Conservation (phyloP, 1,140 invertebrate genomes). For the Riptortus pedestris region DNA sequence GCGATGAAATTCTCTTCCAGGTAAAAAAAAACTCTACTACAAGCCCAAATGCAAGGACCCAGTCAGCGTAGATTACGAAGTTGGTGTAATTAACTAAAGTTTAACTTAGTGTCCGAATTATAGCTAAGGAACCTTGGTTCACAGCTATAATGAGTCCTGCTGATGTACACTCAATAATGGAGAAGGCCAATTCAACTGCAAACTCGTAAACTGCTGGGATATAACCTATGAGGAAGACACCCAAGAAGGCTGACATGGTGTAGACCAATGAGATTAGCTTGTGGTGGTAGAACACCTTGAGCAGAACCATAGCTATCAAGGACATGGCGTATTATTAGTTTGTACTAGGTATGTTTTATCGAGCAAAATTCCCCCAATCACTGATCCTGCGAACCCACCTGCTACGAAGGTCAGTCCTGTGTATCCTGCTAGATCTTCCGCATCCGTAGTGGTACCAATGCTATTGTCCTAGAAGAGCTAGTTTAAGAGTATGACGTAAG, state of each 20-base stretch:
- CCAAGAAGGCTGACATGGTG: constrained; percentile 59
- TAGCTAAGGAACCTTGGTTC: constrained; percentile 18
- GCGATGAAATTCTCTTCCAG: constrained; percentile 9
- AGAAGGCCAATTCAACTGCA: constrained; percentile 85
- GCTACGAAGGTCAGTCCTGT: constrained; percentile 81
- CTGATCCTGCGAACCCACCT: constrained; percentile 76
- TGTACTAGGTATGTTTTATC: constrained; percentile 73
- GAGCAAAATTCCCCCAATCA: constrained; percentile 72
- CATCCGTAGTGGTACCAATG: too few species aligned
- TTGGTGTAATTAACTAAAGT: constrained; percentile 14
- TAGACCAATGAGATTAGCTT: constrained; percentile 61
- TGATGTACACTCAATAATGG: constrained; percentile 80
- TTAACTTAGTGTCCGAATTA: constrained; percentile 5
- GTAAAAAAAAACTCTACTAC: constrained; percentile 15
- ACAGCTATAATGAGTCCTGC: constrained; percentile 79
- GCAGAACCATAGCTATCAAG: constrained; percentile 71
- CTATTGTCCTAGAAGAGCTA: too few species aligned
- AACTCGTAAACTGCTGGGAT: constrained; percentile 89
- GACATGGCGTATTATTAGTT: constrained; percentile 70
- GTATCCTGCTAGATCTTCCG: constrained; percentile 49
- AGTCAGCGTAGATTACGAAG: constrained; percentile 11
- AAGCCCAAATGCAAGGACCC: constrained; percentile 8
- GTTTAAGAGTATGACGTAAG: constrained; percentile 79
- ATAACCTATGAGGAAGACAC: constrained; percentile 93
- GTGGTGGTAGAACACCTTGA: constrained; percentile 66